A percentile compares a stretch with the other conserved stretches of the same genome.
Conservation (phyloP, 1,140 invertebrate species). For the Sitodiplosis mosellana region DNA sequence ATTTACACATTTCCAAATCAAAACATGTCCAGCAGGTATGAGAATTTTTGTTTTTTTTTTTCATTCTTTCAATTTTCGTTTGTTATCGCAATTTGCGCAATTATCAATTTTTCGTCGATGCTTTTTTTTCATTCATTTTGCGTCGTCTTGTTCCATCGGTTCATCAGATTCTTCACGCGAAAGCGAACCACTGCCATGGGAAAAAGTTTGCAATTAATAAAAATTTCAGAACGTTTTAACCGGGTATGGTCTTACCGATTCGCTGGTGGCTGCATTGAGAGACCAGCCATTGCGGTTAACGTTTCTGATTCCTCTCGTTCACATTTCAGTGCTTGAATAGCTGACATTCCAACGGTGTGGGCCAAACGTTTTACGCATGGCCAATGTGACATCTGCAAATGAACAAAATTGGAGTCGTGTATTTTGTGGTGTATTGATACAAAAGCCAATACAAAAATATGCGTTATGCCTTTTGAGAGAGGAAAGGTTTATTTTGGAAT, state of each 20-base stretch:
- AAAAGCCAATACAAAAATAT: too few species aligned
- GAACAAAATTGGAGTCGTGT: constrained; percentile 2
- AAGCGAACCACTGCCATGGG: constrained; percentile 35
- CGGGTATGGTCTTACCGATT: constrained; percentile 1
- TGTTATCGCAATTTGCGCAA: too few species aligned
- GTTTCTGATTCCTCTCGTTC: constrained; percentile 85
- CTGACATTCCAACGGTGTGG: constrained; percentile 50
- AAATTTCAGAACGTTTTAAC: not conserved
- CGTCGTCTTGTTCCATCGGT: constrained; percentile 61
- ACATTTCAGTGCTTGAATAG: constrained; percentile 49
- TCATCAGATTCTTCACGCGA: constrained; percentile 54
- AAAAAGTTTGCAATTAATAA: constrained; percentile 2
- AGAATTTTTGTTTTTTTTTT: too few species aligned
- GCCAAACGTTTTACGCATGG: constrained; percentile 59
- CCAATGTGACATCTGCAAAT: constrained; percentile 58
- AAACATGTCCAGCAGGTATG: not conserved
- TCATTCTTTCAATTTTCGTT: too few species aligned
- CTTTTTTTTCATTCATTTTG: constrained; percentile 23
- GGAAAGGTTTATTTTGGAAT: too few species aligned
- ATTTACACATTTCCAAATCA: constrained; percentile 1
- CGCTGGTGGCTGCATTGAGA: constrained; percentile 53
- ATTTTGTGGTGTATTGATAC: not conserved
- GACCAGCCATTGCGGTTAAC: constrained; percentile 81
- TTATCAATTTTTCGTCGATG: too few species aligned
- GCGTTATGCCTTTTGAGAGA: too few species aligned